Evolutionary conservation across 2,888 invertebrate genomes (phyloP), one percentile per base, ranked within the genome.

Genomic region (Drosophila subsilvestris): DNA sequence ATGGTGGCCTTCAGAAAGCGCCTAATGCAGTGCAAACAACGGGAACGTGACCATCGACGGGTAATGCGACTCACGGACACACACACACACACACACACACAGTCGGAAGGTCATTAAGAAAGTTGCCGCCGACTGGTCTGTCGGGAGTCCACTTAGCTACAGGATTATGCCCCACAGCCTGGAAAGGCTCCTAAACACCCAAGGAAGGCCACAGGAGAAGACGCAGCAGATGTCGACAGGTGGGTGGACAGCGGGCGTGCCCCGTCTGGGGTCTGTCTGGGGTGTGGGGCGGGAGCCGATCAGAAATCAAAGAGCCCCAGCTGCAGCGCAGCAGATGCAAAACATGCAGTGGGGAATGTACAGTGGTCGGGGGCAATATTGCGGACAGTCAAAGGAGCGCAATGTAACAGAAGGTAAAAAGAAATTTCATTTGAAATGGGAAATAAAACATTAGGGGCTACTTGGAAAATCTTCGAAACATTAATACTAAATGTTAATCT

Each of bases 11-110:
- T 32, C 32, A 2, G 12, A 32, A 32, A 32, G 29, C 29, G 29
- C 61, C 18, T 63, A 47, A 68, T 61, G 68, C 56, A 47, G 68
- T 69, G 69, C 67, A 73, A 79, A 76, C 66, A 79, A 62, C 67
- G 54, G 53, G 53, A 68, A 83, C 78, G 74, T 83, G 80, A 79
- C 80, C 79, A 69, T 8, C 66, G 72, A 68, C 57, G 75, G 67
- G 66, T 58, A 72, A 45, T 20, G 51, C 32, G 63, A 72, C 76
- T 82, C 58, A 83, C 76, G 63, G 77, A 76, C 67, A 79, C 50
- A 62, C 67, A 29, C 22, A 67, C 14, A n/a, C 14, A 37, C 22
- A n/a, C 37, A 20, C 22, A 22, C 37, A n/a, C n/a, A n/a, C n/a
- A n/a, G n/a, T 37, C 32, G 14, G 5, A 20, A 48, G 37, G 37